Evolutionary conservation across 2,797 vertebrate species (phyloP).

Genomic region (Todus mexicanus): DNA sequence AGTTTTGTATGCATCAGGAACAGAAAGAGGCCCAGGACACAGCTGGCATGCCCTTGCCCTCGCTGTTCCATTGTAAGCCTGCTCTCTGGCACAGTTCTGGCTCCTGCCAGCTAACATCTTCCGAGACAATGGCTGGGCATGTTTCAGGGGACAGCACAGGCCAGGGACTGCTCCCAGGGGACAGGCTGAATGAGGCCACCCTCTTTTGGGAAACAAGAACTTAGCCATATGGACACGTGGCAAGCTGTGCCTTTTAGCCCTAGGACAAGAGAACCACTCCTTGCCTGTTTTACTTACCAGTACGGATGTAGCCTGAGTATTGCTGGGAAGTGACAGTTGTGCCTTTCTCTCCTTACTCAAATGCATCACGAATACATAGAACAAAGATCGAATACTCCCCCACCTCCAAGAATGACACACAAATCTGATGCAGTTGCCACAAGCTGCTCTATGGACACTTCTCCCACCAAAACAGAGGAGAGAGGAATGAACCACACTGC

Average conservation of each 20-base stretch:
- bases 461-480: background rate
- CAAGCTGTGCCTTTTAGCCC: conserved; percentile 17
- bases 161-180: background rate
- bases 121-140: conserved; percentile 51
- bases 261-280: background rate
- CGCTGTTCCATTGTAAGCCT: background rate
- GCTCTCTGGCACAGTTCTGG: background rate
- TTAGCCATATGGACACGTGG: background rate
- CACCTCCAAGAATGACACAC: background rate
- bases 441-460: background rate
- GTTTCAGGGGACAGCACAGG: conserved; percentile 8
- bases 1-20: background rate
- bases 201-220: background rate
- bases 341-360: background rate
- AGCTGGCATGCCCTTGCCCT: background rate
- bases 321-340: background rate
- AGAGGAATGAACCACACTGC: background rate
- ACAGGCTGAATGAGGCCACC: conserved; percentile 5
- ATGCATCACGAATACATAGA: background rate
- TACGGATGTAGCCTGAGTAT: background rate
- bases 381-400: background rate
- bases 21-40: background rate
- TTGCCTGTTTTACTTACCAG: background rate
- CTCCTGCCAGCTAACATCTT: conserved; percentile 6
- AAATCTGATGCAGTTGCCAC: background rate